Evolutionary conservation across 2,888 invertebrate genomes (phyloP).

Genomic region (Macaria notata): DNA sequence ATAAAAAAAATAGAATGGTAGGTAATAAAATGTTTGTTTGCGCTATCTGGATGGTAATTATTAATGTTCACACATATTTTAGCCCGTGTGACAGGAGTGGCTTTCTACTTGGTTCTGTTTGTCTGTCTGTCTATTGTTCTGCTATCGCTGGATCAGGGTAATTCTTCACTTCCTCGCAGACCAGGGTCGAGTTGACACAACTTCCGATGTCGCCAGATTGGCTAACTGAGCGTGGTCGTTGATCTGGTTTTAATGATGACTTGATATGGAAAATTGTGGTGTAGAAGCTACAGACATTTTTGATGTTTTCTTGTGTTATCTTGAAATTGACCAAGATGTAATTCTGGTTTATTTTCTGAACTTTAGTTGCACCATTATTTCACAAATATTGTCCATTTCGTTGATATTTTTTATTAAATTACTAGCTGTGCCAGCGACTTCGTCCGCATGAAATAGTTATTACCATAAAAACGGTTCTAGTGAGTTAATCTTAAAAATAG

Average conservation of each 20-base stretch:
- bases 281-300: too few relatives aligned
- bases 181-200: constrained; percentile 43
- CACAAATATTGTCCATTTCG: too few relatives aligned
- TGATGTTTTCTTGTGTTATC: too few relatives aligned
- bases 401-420: too few relatives aligned
- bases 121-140: constrained; percentile 27
- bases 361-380: too few relatives aligned
- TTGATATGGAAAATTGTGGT: neutral
- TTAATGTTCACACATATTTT: constrained; percentile 21
- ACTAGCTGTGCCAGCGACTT: too few relatives aligned
- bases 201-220: constrained; percentile 50
- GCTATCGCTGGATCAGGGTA: constrained; percentile 26
- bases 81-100: constrained; percentile 12
- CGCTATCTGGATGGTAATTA: constrained; percentile 9
- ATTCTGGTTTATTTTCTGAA: too few relatives aligned
- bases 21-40: constrained; percentile 10
- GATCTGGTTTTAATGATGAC: constrained; percentile 37
- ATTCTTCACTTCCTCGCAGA: constrained; percentile 23
- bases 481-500: too few relatives aligned
- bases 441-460: too few relatives aligned
- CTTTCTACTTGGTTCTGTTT: constrained; percentile 20
- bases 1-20: neutral
- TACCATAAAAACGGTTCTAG: too few relatives aligned
- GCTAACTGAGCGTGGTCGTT: constrained; percentile 42
- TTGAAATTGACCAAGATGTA: too few relatives aligned